Conservation (phyloP, 2,797 vertebrate species). For the Spinibarbus caldwelli region DNA sequence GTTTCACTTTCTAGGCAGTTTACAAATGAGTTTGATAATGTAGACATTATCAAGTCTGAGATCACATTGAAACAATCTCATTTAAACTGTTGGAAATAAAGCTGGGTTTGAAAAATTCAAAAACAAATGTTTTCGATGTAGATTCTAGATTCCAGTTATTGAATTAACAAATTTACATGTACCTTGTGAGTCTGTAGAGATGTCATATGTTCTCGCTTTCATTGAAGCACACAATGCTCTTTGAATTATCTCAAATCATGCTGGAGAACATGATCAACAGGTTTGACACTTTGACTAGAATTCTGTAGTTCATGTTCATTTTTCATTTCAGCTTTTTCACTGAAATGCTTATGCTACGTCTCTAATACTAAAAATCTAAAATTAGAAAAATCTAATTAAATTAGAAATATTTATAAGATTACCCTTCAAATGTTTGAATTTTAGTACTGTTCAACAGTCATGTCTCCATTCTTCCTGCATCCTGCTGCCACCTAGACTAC, state of each 20-base stretch:
- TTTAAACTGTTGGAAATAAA: neutral
- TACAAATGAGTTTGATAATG: constrained; percentile 45
- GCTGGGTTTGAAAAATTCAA: neutral
- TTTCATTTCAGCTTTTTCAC: neutral
- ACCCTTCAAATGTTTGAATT: neutral
- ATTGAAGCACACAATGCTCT: neutral
- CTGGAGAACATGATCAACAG: neutral
- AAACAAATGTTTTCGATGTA: too few relatives aligned
- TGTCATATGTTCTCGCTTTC: neutral
- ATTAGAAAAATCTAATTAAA: too few relatives aligned
- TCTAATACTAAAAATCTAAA: neutral
- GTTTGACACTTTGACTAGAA: neutral
- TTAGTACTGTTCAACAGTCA: too few relatives aligned
- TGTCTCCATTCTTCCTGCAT: neutral
- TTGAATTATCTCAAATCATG: neutral
- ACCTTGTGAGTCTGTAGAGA: neutral
- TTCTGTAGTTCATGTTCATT: neutral
- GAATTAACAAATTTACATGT: neutral
- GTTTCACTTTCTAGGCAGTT: constrained; percentile 65
- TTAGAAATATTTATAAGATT: neutral
- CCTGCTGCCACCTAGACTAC: neutral
- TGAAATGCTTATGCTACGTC: neutral
- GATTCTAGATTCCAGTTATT: neutral
- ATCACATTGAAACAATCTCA: neutral
- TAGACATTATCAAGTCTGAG: neutral